Evolutionary conservation across 2,888 invertebrate genomes (phyloP).

Genomic region (Diloba caeruleocephala): DNA sequence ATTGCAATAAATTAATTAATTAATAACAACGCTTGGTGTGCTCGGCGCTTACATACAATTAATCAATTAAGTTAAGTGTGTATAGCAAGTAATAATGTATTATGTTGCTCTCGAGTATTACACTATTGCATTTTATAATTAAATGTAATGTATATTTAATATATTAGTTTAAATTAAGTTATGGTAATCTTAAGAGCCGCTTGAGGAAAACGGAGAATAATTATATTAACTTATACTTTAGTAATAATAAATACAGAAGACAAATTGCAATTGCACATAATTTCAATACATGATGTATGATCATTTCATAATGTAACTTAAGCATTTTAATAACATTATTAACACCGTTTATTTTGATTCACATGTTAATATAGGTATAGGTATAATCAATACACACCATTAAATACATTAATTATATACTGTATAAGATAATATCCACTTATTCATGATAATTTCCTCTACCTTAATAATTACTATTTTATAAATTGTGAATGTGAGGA

Average conservation of each 20-base stretch:
- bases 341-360: conserved; percentile 27
- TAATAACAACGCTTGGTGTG: not conserved
- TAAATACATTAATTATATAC: no score
- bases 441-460: no score
- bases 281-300: conserved; percentile 9
- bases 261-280: conserved; percentile 4
- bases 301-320: conserved; percentile 2
- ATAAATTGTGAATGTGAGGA: no score
- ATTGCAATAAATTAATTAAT: no score
- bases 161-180: no score
- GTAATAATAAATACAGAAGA: conserved; percentile 7
- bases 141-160: not conserved
- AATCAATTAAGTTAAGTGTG: not conserved
- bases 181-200: not conserved
- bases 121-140: conserved; percentile 1
- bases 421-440: no score
- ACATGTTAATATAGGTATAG: conserved; percentile 1
- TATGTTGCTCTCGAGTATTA: not conserved
- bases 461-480: no score
- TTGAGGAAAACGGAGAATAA: not conserved
- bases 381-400: no score
- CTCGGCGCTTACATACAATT: not conserved
- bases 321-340: conserved; percentile 16
- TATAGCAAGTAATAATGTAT: not conserved
- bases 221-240: conserved; percentile 9